These are phyloP conservation scores for Ommatoiulus sabulosus DNA, from an alignment of 2,888 invertebrate species.

Conservation along the genomic window DNA sequence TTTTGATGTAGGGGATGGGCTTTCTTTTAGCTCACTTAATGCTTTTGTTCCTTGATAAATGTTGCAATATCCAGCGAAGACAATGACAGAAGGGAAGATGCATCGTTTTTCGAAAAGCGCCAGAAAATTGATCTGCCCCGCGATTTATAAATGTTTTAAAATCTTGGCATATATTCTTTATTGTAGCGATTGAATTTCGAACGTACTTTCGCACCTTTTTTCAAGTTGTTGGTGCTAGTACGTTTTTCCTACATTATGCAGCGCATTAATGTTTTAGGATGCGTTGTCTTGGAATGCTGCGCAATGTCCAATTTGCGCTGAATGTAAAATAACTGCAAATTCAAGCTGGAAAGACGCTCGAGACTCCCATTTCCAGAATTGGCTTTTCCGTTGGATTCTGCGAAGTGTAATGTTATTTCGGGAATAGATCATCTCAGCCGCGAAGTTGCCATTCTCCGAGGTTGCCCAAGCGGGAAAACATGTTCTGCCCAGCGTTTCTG, in stretches of 20 bases:
- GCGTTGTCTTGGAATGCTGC: neutral
- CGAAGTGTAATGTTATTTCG: neutral
- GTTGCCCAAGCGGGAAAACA: neutral
- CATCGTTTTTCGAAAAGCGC: neutral
- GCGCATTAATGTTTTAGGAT: no score
- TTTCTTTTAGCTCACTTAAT: constrained; percentile 2
- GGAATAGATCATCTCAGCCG: neutral
- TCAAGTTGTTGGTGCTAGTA: no score
- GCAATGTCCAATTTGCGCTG: neutral
- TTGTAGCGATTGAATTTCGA: no score
- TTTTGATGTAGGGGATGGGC: neutral
- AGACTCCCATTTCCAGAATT: neutral
- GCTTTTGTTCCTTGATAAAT: constrained; percentile 18
- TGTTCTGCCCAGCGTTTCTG: neutral
- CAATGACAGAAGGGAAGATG: neutral
- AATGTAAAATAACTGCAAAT: neutral
- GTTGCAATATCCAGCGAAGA: neutral
- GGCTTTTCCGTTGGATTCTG: neutral
- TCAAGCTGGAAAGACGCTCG: neutral
- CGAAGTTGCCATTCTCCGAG: neutral
- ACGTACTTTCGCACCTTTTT: no score
- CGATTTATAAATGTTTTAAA: neutral
- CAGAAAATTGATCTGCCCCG: neutral
- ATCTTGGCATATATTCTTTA: neutral
- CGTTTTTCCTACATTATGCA: no score